phyloP scores from a whole-genome alignment of 2,113 vertebrate genomes.

The Natator depressus region DNA sequence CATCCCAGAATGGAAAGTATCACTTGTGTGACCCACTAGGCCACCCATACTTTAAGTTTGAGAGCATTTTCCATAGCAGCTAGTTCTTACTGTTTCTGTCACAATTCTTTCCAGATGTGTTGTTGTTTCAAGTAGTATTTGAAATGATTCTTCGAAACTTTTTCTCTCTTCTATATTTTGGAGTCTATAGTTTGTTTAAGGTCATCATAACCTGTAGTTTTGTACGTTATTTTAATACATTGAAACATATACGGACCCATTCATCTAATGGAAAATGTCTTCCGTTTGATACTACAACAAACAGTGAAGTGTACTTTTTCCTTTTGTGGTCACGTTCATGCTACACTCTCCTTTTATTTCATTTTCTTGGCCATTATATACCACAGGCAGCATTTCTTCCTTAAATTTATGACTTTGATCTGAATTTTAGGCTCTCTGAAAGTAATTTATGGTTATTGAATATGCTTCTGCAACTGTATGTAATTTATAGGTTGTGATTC shows the following conservation, averaged over 20 bases:
- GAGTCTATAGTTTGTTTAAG: not conserved
- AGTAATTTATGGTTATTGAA: not conserved
- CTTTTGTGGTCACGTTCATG: not conserved
- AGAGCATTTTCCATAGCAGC: conserved; percentile 68
- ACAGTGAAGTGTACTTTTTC: not conserved
- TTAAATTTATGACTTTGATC: not conserved
- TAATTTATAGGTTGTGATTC: not conserved
- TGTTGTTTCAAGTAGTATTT: conserved; percentile 68
- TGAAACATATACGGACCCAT: not conserved
- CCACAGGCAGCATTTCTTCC: not conserved
- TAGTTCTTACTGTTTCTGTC: conserved; percentile 55
- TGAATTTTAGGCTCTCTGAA: not conserved
- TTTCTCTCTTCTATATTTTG: conserved; percentile 2
- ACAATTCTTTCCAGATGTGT: conserved; percentile 77
- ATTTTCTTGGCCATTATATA: not conserved
- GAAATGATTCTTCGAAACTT: conserved; percentile 34
- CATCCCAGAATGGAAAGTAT: conserved; percentile 53
- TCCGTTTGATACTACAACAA: not conserved
- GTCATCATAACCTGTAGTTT: not conserved
- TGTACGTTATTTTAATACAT: not conserved
- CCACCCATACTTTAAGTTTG: conserved; percentile 69
- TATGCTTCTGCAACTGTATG: not conserved
- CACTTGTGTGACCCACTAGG: conserved; percentile 66
- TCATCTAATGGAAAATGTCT: not conserved
- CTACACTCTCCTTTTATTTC: not conserved